Evolutionary conservation across 92 coral and sea anemone species (phyloP), one percentile per base, ranked within the genome.

Genomic region (Micromussa lordhowensis): DNA sequence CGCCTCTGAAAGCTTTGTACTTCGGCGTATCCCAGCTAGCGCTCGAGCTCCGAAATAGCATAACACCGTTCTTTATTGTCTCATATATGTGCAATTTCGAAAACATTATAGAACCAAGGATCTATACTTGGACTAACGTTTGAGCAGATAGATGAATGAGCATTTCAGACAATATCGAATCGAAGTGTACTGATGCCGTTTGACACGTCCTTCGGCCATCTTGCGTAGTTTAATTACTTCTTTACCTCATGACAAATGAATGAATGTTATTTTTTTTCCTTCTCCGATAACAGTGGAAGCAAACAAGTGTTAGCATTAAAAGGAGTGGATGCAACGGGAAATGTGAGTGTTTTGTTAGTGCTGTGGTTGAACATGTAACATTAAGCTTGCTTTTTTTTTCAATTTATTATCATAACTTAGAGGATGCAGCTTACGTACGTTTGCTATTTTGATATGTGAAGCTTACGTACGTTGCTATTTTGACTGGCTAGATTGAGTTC

Each of bases 271-370:
- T 75, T 59, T 29, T 63, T 61, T 44, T 9, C 13, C 51, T 44
- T 35, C 66, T 44, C 28, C 10, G 10, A 29, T 40, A 2, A 38
- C 82, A 86, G 89, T 86, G 89, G 89, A 77, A 78, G 26, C 72
- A 40, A 40, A 58, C 59, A 58, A 29, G 12, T 13, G 49, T 86
- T n/a, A 59, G 83, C 31, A 49, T 77, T 13, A 75, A 59, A 16
- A 76, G 72, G 77, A 86, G 69, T 77, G 76, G 8, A 49, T n/a
- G 49, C 40, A 61, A 44, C 83, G 80, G 77, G 2, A 86, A 86
- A 86, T 77, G 89, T 86, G 35, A 86, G 89, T 86, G 61, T 28
- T 61, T 77, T 49, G 35, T 26, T 51, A 0, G 61, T 28, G 19
- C 35, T n/a, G 4, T 53, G 14, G 11, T 21, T 75, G 9, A 24